phyloP scores from a whole-genome alignment of 2,888 invertebrate genomes.

The Balanococcus diminutus region DNA sequence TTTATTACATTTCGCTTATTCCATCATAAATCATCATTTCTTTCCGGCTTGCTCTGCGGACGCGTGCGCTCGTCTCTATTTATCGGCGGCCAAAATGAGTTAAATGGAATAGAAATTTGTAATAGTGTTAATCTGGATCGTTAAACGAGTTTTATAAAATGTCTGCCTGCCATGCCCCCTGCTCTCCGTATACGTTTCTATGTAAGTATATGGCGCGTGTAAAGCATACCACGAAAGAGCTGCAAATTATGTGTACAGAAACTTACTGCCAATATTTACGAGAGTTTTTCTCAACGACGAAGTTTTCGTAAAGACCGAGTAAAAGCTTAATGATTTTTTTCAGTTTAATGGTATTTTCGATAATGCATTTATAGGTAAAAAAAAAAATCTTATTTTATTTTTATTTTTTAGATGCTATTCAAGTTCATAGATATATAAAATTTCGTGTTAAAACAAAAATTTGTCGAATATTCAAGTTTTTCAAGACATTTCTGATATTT shows the following conservation, averaged over 20 bases:
- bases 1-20: constrained; percentile 21
- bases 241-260: background rate
- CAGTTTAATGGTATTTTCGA: too few species aligned
- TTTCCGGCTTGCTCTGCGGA: background rate
- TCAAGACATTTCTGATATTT: too few species aligned
- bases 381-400: too few species aligned
- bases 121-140: constrained; percentile 31
- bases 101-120: constrained; percentile 37
- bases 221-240: background rate
- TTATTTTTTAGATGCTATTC: too few species aligned
- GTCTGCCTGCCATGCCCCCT: background rate
- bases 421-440: too few species aligned
- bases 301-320: too few species aligned
- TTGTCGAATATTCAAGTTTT: too few species aligned
- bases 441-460: too few species aligned
- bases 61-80: background rate
- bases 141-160: background rate
- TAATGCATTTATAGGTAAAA: too few species aligned
- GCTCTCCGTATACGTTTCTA: background rate
- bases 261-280: background rate
- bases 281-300: background rate
- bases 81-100: constrained; percentile 29
- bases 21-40: constrained; percentile 26
- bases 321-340: too few species aligned
- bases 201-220: background rate